Base-by-base conservation (phyloP, 2,113 vertebrate species). In the Procavia capensis region DNA sequence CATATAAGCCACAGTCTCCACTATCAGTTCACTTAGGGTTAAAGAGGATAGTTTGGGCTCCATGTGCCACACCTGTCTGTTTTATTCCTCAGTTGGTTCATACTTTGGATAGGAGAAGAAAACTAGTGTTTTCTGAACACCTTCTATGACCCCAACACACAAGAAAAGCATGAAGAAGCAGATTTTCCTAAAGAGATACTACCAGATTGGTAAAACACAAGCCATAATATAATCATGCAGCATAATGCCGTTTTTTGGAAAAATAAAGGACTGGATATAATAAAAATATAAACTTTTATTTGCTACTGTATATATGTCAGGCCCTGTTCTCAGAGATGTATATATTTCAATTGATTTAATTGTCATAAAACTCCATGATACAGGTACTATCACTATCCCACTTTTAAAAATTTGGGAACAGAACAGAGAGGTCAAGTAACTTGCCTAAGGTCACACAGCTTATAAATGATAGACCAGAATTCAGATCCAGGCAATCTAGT, bases 231-330 rank as follows among this genome's bases (percentile, higher is more conserved):
- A 63, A 45, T n/a, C 27, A 47, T 5, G 24, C 14, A 80, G 17
- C 54, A 29, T 91, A 54, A 63, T 64, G 24, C 0, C 3, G 24
- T 72, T 85, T 66, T 54, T 79, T 34, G 4, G 22, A 88, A 78
- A 93, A 81, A 70, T 4, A 27, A 25, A 41, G 59, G 45, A 81
- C 81, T 57, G 39, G 29, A 70, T 47, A 86, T 64, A 54, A 87
- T n/a, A 81, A 90, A 74, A 82, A 76, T 54, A 72, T 45, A 90
- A 86, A 57, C 14, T 70, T 83, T 90, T 74, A 47, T n/a, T 54
- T 68, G 75, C n/a, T 27, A 6, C 25, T 92, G 59, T 29, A n/a
- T 47, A 17, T 63, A 86, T 68, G 54, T 11, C 11, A 76, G 43
- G 9, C n/a, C 54, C 47, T 79, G 17, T 68, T 85, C 39, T 68